Evolutionary conservation across 2,888 invertebrate species (phyloP), one percentile per base, ranked within the genome.

Genomic region (Dione vanillae): DNA sequence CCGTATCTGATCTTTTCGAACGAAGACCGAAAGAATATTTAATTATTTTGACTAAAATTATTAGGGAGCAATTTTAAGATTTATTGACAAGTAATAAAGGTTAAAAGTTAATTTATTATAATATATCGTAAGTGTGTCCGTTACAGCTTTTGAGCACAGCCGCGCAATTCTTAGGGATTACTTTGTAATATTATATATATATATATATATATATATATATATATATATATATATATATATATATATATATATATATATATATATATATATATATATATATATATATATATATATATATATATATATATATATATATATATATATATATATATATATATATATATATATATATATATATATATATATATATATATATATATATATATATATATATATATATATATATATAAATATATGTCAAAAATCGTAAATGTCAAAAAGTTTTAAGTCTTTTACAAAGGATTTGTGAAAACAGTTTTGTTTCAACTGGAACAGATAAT

Each of bases 401-500:
- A n/a, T n/a, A n/a, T n/a, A n/a, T n/a, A n/a, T n/a, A n/a, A n/a
- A n/a, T n/a, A n/a, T n/a, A n/a, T n/a, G n/a, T n/a, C n/a, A n/a
- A n/a, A n/a, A n/a, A n/a, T n/a, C n/a, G n/a, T n/a, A n/a, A n/a
- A 47, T 58, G 62, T 52, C 69, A 69, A 35, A 56, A 52, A 67
- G 62, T 45, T 51, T 66, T 64, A 66, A 73, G 65, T 64, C 58
- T 69, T 71, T 62, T 19, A 62, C 40, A 41, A 19, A 43, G 59
- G 20, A 67, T 67, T 67, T 51, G 64, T 70, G 56, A 49, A 65
- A 74, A 70, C 65, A 67, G 61, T 70, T 70, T 54, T 49, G 56
- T 51, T 80, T 83, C 82, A 83, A 76, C 80, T 77, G 78, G 80
- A 79, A 81, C 79, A 76, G 79, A 85, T 91, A 92, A 92, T 91